Evolutionary conservation across 2,113 vertebrate species (phyloP).

Genomic region (Eudyptes chrysolophus): DNA sequence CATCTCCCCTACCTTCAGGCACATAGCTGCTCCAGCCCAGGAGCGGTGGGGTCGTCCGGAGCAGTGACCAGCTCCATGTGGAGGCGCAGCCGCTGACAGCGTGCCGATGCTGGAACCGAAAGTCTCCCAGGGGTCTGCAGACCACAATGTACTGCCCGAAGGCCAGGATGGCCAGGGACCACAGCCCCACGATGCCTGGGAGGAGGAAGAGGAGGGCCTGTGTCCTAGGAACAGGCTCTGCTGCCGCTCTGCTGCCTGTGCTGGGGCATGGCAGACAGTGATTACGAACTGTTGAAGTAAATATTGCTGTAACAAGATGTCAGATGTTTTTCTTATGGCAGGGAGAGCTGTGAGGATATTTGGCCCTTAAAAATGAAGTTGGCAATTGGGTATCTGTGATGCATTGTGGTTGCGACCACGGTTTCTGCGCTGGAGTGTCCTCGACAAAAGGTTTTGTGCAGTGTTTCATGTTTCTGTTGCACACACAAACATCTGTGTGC

Average conservation of each 20-base stretch:
- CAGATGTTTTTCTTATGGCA: neutral
- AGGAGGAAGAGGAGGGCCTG: neutral
- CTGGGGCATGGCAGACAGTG: fast-evolving
- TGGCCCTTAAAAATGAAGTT: neutral
- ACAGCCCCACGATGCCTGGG: slow-evolving; percentile 72
- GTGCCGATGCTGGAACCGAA: slow-evolving; percentile 57
- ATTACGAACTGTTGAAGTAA: neutral
- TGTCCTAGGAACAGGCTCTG: neutral
- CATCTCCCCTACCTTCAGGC: slow-evolving; percentile 60
- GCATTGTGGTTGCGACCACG: fast-evolving
- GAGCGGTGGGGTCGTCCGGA: slow-evolving; percentile 64
- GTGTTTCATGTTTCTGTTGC: neutral
- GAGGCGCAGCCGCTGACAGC: slow-evolving; percentile 55
- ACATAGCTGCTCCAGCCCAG: slow-evolving; percentile 74
- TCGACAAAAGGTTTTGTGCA: neutral
- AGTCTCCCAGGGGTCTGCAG: slow-evolving; percentile 70
- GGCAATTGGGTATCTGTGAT: neutral
- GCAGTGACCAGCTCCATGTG: slow-evolving; percentile 66
- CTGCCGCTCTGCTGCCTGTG: neutral
- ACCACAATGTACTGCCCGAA: slow-evolving; percentile 65
- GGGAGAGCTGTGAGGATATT: neutral
- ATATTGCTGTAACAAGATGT: no score
- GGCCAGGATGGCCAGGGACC: slow-evolving; percentile 73
- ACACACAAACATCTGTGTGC: neutral
- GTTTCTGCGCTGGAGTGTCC: neutral